phyloP scores from a whole-genome alignment of 1,140 invertebrate species.

The Globodera rostochiensis region DNA sequence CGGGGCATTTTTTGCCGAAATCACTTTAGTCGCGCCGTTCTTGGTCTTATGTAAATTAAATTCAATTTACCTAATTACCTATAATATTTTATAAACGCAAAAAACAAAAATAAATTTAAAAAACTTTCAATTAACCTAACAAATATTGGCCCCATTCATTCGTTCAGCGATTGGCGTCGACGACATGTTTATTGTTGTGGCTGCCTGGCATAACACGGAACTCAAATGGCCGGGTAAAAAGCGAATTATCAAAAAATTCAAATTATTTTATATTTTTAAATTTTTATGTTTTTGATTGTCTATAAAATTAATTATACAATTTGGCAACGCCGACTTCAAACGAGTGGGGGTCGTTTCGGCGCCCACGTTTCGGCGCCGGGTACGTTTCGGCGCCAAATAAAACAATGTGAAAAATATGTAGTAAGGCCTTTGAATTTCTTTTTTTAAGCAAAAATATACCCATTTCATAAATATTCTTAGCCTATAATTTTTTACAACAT shows the following conservation, averaged over 20 bases:
- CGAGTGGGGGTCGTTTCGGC: too few species aligned
- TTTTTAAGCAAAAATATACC: too few species aligned
- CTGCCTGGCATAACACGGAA: constrained; percentile 66
- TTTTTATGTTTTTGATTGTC: too few species aligned
- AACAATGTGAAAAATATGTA: too few species aligned
- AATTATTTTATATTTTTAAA: constrained; percentile 14
- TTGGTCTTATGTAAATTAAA: constrained; percentile 84
- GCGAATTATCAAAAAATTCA: background rate
- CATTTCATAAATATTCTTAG: too few species aligned
- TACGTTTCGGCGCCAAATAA: too few species aligned
- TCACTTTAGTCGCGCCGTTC: constrained; percentile 89
- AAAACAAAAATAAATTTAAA: background rate
- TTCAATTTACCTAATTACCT: constrained; percentile 1
- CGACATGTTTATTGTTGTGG: constrained; percentile 70
- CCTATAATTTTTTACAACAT: too few species aligned
- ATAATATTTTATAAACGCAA: background rate
- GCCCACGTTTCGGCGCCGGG: too few species aligned
- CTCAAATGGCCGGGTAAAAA: constrained; percentile 56
- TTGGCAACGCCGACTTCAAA: too few species aligned
- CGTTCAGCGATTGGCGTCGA: constrained; percentile 69
- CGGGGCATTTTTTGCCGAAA: constrained; percentile 88
- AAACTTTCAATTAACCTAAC: too few species aligned
- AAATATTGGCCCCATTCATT: background rate
- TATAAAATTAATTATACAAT: too few species aligned
- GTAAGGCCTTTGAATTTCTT: too few species aligned